Evolutionary conservation across 2,797 vertebrate genomes (phyloP).

Genomic region (Poliocrania exsul): DNA sequence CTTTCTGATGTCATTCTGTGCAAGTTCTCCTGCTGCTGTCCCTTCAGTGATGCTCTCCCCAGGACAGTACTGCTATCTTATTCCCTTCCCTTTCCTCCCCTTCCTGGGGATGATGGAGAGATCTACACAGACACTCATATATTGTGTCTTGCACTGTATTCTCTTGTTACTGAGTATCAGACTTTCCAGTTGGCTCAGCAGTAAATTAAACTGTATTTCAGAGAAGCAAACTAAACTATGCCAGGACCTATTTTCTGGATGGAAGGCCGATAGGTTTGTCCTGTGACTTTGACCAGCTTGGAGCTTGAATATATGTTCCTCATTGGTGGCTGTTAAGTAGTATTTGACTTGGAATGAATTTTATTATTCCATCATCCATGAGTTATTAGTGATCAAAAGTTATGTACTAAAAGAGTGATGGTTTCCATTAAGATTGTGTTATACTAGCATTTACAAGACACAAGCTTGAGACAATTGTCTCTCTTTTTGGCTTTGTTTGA

Average conservation of each 20-base stretch:
- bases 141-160: neutral
- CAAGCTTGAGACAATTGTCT: neutral
- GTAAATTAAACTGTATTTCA: neutral
- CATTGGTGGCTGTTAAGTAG: neutral
- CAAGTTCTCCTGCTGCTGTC: neutral
- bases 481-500: neutral
- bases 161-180: neutral
- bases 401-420: neutral
- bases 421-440: neutral
- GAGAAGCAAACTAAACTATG: neutral
- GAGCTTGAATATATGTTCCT: neutral
- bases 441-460: neutral
- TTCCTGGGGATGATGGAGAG: neutral
- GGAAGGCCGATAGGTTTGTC: neutral
- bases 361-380: neutral
- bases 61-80: neutral
- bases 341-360: neutral
- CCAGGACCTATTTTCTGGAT: neutral
- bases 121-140: neutral
- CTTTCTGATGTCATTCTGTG: neutral
- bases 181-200: neutral
- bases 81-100: neutral
- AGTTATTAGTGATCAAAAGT: neutral
- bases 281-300: neutral
- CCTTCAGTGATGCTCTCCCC: neutral